phyloP scores from a whole-genome alignment of 2,797 vertebrate genomes.

The Furcifer pardalis region DNA sequence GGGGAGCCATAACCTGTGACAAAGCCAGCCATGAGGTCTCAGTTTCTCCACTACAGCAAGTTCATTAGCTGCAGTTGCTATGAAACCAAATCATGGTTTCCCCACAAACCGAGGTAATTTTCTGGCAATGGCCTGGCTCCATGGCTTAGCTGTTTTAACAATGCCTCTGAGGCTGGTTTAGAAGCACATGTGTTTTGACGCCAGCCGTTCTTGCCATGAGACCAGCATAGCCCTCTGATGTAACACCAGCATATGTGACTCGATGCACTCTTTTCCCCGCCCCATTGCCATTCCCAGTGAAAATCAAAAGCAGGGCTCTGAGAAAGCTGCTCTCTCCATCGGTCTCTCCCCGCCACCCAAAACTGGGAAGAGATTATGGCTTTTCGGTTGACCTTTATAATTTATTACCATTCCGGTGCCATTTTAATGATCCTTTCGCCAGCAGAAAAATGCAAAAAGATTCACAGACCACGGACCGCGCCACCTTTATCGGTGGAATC shows the following conservation, averaged over 20 bases:
- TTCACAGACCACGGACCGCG: conserved; percentile 54
- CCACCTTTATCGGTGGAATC: conserved; percentile 30
- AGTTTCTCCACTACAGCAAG: neutral
- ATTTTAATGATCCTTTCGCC: conserved; percentile 66
- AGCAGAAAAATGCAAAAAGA: conserved; percentile 52
- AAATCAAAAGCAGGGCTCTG: neutral
- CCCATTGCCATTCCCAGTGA: neutral
- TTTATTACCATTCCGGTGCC: conserved; percentile 57
- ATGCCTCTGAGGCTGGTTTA: conserved; percentile 4
- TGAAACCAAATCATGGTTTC: neutral
- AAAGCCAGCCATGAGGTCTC: conserved; percentile 45
- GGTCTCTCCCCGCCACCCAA: neutral
- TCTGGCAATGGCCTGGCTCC: neutral
- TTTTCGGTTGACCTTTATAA: conserved; percentile 48
- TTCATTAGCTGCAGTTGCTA: neutral
- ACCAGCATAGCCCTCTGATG: neutral
- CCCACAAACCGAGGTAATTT: neutral
- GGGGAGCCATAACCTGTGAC: conserved; percentile 23
- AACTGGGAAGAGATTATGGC: neutral
- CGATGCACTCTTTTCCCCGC: neutral
- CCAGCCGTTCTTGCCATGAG: neutral
- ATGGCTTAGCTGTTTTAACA: neutral
- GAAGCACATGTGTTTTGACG: conserved; percentile 16
- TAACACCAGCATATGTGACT: neutral
- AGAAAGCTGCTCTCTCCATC: neutral